Base-by-base conservation (phyloP, 2,113 vertebrate species). In the Rallus limicola region DNA sequence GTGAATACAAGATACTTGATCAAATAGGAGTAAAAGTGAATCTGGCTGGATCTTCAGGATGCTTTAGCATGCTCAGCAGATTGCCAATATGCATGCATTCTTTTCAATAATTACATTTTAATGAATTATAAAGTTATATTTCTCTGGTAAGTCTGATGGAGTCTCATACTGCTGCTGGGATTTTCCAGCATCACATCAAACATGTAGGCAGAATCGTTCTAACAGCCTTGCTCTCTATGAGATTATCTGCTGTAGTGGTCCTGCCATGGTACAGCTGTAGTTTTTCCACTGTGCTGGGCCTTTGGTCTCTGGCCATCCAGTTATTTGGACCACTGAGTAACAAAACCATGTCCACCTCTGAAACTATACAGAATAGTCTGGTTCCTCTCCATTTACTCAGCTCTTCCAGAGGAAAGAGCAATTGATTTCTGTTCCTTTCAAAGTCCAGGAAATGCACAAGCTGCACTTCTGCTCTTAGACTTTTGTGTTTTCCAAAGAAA, bases 161-260 rank as follows among this genome's bases (percentile, higher is more conserved):
- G 10, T 93, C 90, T 90, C 52, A 31, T 78, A 64, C 56, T 70
- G 64, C 88, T 90, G 50, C 55, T 82, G 71, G 38, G 67, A 71
- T 94, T 96, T 94, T 83, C 64, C 86, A 88, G 60, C 52, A 68
- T 93, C 33, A 11, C 60, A 56, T 90, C 52, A 81, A 86, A 70
- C 25, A 33, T 20, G 36, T 34, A 50, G 75, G 59, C 78, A 92
- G 79, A 55, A 59, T 62, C 91, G 38, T 91, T 91, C 20, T 59
- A 85, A 53, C 28, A 62, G 55, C 23, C 50, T 82, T 6, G 3
- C 17, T 82, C 34, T 74, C 38, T 24, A 1, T 53, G 33, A 55
- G 33, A 5, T 72, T 55, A 5, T 77, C 93, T 92, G 65, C 72
- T 68, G 21, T 26, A 64, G 55, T 40, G 36, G 25, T 29, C 33